These are phyloP conservation scores for Melanotaenia boesemani DNA, from an alignment of 2,797 vertebrate genomes.

Conservation along the genomic window DNA sequence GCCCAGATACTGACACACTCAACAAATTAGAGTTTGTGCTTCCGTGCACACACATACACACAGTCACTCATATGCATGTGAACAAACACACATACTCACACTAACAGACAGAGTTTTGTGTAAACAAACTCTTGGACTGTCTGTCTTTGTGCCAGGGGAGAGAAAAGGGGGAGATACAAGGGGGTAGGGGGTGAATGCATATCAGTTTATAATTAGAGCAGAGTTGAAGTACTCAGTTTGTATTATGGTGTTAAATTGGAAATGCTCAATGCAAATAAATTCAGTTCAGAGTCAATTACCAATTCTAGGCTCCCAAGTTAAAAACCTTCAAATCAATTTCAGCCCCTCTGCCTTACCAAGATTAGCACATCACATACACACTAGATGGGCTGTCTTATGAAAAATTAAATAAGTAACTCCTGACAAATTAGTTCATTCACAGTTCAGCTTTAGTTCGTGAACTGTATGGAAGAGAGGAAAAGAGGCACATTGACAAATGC, in stretches of 20 bases:
- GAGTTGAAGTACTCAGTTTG: conserved; percentile 83
- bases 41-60: conserved; percentile 23
- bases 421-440: conserved; percentile 68
- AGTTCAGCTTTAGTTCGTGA: conserved; percentile 71
- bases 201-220: conserved; percentile 86
- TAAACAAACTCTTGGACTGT: conserved; percentile 84
- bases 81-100: conserved; percentile 42
- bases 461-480: conserved; percentile 30
- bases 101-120: conserved; percentile 70
- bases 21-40: conserved; percentile 74
- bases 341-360: conserved; percentile 73
- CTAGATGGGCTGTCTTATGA: conserved; percentile 62
- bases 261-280: conserved; percentile 86
- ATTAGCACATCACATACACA: conserved; percentile 75
- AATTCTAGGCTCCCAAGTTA: conserved; percentile 76
- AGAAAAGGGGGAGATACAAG: conserved; percentile 24
- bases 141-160: conserved; percentile 83
- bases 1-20: conserved; percentile 83
- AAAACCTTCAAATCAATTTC: conserved; percentile 83
- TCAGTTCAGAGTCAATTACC: conserved; percentile 85
- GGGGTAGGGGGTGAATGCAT: conserved; percentile 73
- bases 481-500: neutral
- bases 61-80: conserved; percentile 20
- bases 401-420: conserved; percentile 69
- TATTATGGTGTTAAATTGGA: conserved; percentile 82